phyloP scores from a whole-genome alignment of 1,140 invertebrate genomes.

The Melitaea cinxia region DNA sequence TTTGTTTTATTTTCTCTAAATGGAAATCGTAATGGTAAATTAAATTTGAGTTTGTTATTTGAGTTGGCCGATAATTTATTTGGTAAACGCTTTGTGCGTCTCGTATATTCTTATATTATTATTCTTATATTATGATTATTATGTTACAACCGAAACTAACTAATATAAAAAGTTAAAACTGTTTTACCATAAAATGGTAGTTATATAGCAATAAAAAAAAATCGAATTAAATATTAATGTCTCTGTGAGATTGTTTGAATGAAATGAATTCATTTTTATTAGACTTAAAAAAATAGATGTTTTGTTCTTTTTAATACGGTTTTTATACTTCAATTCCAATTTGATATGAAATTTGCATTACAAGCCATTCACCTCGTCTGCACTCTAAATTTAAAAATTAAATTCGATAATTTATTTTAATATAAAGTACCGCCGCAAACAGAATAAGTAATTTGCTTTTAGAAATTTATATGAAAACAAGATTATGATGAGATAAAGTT shows the following conservation, averaged over 20 bases:
- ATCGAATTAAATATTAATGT: background rate
- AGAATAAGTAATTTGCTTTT: background rate
- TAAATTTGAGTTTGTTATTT: too few species aligned
- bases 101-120: too few species aligned
- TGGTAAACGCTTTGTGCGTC: too few species aligned
- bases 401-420: constrained; percentile 2
- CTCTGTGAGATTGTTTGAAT: background rate
- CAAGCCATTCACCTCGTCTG: background rate
- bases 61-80: too few species aligned
- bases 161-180: too few species aligned
- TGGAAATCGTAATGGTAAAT: too few species aligned
- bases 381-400: background rate
- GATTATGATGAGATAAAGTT: background rate
- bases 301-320: background rate
- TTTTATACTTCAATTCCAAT: constrained; percentile 8
- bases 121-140: too few species aligned
- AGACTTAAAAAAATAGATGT: background rate
- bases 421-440: background rate
- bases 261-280: background rate
- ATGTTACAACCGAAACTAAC: too few species aligned
- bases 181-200: too few species aligned
- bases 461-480: background rate
- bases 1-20: too few species aligned
- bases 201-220: background rate
- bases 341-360: constrained; percentile 1